Base-by-base conservation (phyloP, 2,113 vertebrate genomes). In the Uria aalge region DNA sequence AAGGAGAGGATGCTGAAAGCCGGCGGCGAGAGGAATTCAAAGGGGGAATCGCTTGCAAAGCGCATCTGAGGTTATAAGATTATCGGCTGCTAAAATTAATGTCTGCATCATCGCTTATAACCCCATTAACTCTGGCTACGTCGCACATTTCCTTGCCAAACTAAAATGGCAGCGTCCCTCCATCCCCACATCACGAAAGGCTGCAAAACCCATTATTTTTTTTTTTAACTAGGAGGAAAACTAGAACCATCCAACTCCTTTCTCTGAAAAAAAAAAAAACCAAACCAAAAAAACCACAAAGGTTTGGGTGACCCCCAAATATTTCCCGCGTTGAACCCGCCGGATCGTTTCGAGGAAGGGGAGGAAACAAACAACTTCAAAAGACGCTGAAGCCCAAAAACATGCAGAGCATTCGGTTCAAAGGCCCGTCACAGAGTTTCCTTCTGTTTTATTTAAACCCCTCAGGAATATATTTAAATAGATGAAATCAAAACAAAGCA, bases 381-480 rank as follows among this genome's bases (percentile, higher is more conserved):
- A 94, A 92, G 92, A 88, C 34, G 82, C 85, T 68, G 78, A 79
- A 78, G 90, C 82, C 87, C 16, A 6, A 72, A 93, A 97, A 79
- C 74, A 74, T 7, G 26, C 92, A 75, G 92, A 92, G 81, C 66
- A 21, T 60, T 93, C 0, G 0, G 74, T 92, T 93, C 92, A 93
- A 93, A 92, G 85, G 34, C 92, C 67, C 18, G 1, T 85, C 95
- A 88, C 40, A 40, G 82, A 45, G 62, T 48, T 95, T 52, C 78
- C 74, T 94, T 82, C 88, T 93, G 85, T 79, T 93, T 96, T 95
- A 95, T 95, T 95, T 88, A 94, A 94, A 72, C 15, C 43, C 26
- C 85, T 52, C 27, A 53, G 71, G 90, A 93, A 93, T 75, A 92
- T 36, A 94, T 92, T 96, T 93, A 88, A 96, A 93, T 92, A 85